Evolutionary conservation across 2,797 vertebrate species (phyloP), one percentile per base, ranked within the genome.

Genomic region (Melanogrammus aeglefinus): DNA sequence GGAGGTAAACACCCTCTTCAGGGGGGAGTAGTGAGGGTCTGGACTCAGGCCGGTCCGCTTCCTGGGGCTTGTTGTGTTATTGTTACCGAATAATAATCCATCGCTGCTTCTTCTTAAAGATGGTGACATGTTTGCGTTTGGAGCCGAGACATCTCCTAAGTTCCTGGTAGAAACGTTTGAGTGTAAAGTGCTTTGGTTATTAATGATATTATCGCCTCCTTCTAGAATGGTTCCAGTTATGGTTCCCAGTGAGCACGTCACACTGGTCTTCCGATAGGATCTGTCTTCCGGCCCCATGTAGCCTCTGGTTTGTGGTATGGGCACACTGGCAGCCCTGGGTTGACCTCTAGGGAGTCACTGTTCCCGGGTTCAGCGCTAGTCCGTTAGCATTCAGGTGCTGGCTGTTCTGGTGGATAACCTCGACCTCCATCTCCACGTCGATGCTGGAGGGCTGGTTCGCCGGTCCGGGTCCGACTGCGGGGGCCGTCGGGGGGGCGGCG

Each of bases 361-460:
- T 81, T 63, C 85, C 82, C 35, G 86, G 77, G 78, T 90, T 81
- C 27, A 88, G 31, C 0, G 92, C 89, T 16, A 92, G 86, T 78
- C 85, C 90, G 79, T 92, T 91, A 44, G 92, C 93, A 88, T 90
- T 85, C 85, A 93, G 95, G 44, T 85, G 86, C 38, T 90, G 92
- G 77, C 91, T 94, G 83, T 95, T 95, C 82, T 95, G 93, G 81
- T 94, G 91, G 84, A 96, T 91, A 36, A 87, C 85, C 92, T 97
- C 96, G 1, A 95, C 93, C 90, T 98, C 96, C 84, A 93, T 95
- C 91, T 98, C 97, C 76, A 97, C 93, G 88, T 97, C 95, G 0
- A 95, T 88, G 31, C 91, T 86, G n/a, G 93, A 91, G 0, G 88
- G 82, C 72, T 92, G 75, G 8, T 90, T 84, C 77, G 84, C 75